Base-by-base conservation (phyloP, 2,888 invertebrate species). In the Andrena minutula region DNA sequence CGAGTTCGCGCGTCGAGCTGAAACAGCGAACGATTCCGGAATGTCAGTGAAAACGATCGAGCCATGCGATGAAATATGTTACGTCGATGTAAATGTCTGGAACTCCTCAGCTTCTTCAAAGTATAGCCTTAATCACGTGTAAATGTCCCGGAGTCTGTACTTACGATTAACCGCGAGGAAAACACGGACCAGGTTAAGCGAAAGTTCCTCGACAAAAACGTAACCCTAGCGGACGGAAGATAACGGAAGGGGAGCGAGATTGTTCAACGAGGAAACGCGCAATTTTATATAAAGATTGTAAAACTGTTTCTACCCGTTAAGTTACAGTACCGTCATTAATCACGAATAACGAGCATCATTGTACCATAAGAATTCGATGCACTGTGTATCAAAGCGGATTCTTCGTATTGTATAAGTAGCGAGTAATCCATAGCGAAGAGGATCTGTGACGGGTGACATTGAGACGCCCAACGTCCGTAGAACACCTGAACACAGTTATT, bases 331-430 rank as follows among this genome's bases (percentile, higher is more conserved):
- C 41, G 47, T 74, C 64, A 78, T 69, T 82, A 82, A 26, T 78
- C 73, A 82, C 73, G 74, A 71, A 70, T 71, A 26, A 56, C 70
- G 80, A 74, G 30, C 66, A 68, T 63, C 68, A 63, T 83, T 83
- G 78, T 82, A 78, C 73, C 73, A 78, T 83, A 82, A 82, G 83
- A 78, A 83, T 76, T 82, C 82, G 65, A 82, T 75, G 82, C 82
- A 78, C 74, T 74, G 35, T 78, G 78, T 82, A 78, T 75, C 68
- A 74, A 82, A 76, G 82, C 78, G 83, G 68, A 83, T 69, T 75
- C 74, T 82, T 73, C 68, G 63, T 83, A 82, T 75, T 72, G 66
- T 82, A 66, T 83, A 82, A 64, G 76, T 80, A 80, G 80, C 72
- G 63, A 63, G 35, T 79, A 75, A 83, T 68, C 58, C 53, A 23